Evolutionary conservation across 2,113 vertebrate genomes (phyloP), one percentile per base, ranked within the genome.

Genomic region (Tragelaphus imberbis): DNA sequence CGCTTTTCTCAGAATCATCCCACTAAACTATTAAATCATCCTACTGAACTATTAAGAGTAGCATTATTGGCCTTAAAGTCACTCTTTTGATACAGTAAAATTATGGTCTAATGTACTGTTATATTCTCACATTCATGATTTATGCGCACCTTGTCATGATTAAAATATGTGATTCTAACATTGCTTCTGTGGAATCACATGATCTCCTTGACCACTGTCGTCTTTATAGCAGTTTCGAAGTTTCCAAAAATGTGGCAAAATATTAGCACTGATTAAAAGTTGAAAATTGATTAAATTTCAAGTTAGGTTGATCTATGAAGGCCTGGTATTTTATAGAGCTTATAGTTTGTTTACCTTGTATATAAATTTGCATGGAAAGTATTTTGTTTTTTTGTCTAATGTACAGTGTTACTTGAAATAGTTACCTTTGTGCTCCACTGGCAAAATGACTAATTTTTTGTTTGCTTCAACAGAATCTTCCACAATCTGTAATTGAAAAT

Each of bases 401-500:
- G 8, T 40, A 53, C 15, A 59, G 5, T 86, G 58, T 88, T 51
- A 33, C 75, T 86, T 90, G 53, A 87, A 82, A 47, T 81, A 58
- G 11, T 96, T 94, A 88, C 30, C 5, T 27, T 68, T 30, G 71
- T 96, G 5, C 56, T 97, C 40, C 25, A n/a, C 25, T 98, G 89
- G 96, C 96, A 94, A 95, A 98, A 98, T 77, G 5, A 23, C 23
- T 33, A 84, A 81, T n/a, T 96, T 84, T 88, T 97, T 71, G 98
- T 97, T 97, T 98, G 12, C 36, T 98, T 79, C 2, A 2, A 97
- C 98, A 99, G 99, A 99, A 99, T 98, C 98, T 99, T 98, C 99
- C 99, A 6, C 98, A 99, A 81, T 99, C 99, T 59, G 98, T 99
- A 97, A 99, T 99, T 96, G 99, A 99, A 97, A 99, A 99, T 30